These are phyloP conservation scores for Puffinus mauretanicus DNA, from an alignment of 2,113 vertebrate genomes.

Conservation along the genomic window DNA sequence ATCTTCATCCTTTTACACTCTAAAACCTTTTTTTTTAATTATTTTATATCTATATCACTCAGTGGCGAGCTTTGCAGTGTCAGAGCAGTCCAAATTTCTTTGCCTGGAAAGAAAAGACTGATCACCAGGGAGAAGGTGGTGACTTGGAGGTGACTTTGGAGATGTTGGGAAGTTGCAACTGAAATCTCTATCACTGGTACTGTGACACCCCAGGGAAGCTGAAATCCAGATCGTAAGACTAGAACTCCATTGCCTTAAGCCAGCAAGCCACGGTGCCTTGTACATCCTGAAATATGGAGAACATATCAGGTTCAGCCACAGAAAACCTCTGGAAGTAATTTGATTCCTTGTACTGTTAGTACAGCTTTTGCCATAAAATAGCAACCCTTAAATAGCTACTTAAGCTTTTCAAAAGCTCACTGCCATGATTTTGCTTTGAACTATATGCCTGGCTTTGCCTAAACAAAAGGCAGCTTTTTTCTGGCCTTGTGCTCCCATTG, in stretches of 20 bases:
- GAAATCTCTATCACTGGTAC: not conserved
- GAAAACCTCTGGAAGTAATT: not conserved
- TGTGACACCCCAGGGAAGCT: not conserved
- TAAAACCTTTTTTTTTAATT: not conserved
- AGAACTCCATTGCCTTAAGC: not conserved
- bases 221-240: not conserved
- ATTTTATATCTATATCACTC: not conserved
- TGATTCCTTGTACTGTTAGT: not conserved
- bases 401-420: not conserved
- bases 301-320: not conserved
- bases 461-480: not conserved
- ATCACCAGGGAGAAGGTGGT: not conserved
- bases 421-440: not conserved
- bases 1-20: not conserved
- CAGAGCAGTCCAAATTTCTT: not conserved
- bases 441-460: not conserved
- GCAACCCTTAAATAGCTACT: not conserved
- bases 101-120: not conserved
- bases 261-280: not conserved
- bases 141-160: not conserved
- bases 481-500: not conserved
- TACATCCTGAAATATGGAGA: not conserved
- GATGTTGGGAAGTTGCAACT: not conserved
- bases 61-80: not conserved
- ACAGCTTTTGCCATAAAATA: not conserved